Evolutionary conservation across 2,797 vertebrate species (phyloP).

Genomic region (Danio albolineatus): DNA sequence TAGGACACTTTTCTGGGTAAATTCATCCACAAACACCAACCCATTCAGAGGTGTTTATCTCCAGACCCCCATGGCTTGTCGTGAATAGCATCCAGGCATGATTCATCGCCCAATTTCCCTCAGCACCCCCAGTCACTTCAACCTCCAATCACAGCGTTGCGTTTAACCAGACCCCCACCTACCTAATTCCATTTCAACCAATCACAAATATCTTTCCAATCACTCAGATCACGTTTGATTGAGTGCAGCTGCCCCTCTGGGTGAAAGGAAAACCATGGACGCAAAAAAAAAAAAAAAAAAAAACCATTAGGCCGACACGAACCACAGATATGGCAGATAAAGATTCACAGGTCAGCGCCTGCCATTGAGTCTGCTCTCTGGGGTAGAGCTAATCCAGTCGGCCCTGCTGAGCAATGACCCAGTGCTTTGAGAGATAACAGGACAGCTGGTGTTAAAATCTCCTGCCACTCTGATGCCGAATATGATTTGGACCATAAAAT

Average conservation of each 20-base stretch:
- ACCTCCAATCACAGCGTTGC: conserved; percentile 62
- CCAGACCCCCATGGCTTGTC: conserved; percentile 48
- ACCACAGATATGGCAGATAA: conserved; percentile 50
- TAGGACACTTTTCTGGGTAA: not conserved
- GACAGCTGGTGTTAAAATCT: conserved; percentile 46
- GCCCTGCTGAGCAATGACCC: conserved; percentile 34
- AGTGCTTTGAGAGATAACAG: conserved; percentile 38
- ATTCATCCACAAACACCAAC: conserved; percentile 25
- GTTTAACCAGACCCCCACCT: conserved; percentile 60
- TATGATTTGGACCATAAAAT: conserved; percentile 19
- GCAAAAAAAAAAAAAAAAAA: too few species aligned
- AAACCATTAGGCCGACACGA: conserved; percentile 57
- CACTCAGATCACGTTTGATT: conserved; percentile 60
- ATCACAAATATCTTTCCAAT: conserved; percentile 61
- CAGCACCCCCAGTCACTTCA: conserved; percentile 46
- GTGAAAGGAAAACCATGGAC: conserved; percentile 59
- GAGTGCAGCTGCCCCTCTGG: conserved; percentile 51
- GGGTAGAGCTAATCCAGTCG: conserved; percentile 54
- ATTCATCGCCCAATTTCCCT: conserved; percentile 71
- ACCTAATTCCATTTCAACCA: conserved; percentile 45
- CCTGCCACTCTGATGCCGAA: conserved; percentile 46
- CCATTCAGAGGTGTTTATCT: conserved; percentile 55
- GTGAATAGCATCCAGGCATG: conserved; percentile 60
- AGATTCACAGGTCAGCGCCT: conserved; percentile 54
- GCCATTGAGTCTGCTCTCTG: conserved; percentile 48